phyloP scores from a whole-genome alignment of 2,113 vertebrate genomes.

The Glaucidium brasilianum region DNA sequence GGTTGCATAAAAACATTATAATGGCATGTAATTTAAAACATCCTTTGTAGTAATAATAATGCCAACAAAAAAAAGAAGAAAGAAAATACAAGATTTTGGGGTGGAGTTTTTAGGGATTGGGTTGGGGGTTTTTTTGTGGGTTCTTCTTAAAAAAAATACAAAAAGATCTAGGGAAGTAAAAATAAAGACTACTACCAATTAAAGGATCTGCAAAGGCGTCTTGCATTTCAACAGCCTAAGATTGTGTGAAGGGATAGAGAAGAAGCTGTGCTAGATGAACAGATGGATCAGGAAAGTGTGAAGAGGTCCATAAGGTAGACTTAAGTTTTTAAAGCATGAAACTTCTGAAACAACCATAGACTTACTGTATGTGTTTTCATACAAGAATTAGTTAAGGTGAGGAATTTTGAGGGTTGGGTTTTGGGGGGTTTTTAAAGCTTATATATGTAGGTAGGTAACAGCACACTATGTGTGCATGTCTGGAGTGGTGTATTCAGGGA shows the following conservation, averaged over 20 bases:
- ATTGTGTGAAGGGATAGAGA: conserved; percentile 48
- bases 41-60: neutral
- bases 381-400: neutral
- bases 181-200: conserved; percentile 47
- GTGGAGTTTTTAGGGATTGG: neutral
- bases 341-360: conserved; percentile 28
- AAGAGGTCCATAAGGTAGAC: conserved; percentile 60
- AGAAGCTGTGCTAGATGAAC: conserved; percentile 58
- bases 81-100: neutral
- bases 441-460: neutral
- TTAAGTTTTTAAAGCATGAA: conserved; percentile 43
- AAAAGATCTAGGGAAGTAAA: neutral
- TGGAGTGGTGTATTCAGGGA: neutral
- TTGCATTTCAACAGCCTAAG: conserved; percentile 50
- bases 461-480: accelerated
- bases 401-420: neutral
- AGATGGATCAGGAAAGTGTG: conserved; percentile 54
- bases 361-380: conserved; percentile 6
- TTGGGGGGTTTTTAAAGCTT: neutral
- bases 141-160: neutral
- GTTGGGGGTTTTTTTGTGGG: neutral
- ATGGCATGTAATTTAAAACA: neutral
- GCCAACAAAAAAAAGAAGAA: neutral
- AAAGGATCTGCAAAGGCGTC: conserved; percentile 59
- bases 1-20: conserved; percentile 21